Conservation (phyloP, 2,797 vertebrate species). For the Paedocypris micromegethes region DNA sequence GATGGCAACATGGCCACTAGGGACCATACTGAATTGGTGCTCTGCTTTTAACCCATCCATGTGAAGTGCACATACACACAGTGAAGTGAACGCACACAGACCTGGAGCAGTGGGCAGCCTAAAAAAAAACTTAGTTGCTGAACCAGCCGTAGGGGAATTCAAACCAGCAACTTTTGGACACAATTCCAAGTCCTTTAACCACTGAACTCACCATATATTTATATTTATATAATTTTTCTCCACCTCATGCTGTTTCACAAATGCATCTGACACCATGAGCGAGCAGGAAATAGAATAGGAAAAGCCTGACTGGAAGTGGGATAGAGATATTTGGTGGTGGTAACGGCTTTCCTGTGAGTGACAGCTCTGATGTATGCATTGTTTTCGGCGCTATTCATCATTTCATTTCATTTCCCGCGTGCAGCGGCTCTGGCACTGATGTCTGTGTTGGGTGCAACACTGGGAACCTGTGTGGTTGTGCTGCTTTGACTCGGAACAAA, state of each 20-base stretch:
- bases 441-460: constrained; percentile 49
- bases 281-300: neutral
- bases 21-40: too few relatives aligned
- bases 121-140: too few relatives aligned
- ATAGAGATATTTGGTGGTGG: constrained; percentile 16
- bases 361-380: constrained; percentile 65
- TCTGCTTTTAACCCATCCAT: too few relatives aligned
- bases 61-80: too few relatives aligned
- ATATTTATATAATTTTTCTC: neutral
- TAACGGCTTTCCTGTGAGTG: constrained; percentile 50
- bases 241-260: neutral
- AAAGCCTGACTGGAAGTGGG: constrained; percentile 3
- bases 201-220: too few relatives aligned
- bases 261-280: neutral
- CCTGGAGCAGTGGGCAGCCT: too few relatives aligned
- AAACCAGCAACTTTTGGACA: too few relatives aligned
- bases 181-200: too few relatives aligned
- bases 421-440: constrained; percentile 61
- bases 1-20: too few relatives aligned
- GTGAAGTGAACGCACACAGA: too few relatives aligned
- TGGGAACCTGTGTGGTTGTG: constrained; percentile 42
- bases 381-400: constrained; percentile 67
- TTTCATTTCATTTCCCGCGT: constrained; percentile 60
- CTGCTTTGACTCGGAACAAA: constrained; percentile 41
- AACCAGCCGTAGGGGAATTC: too few relatives aligned